Evolutionary conservation across 2,888 invertebrate species (phyloP), one percentile per base, ranked within the genome.

Genomic region (Syrista parreyssii): DNA sequence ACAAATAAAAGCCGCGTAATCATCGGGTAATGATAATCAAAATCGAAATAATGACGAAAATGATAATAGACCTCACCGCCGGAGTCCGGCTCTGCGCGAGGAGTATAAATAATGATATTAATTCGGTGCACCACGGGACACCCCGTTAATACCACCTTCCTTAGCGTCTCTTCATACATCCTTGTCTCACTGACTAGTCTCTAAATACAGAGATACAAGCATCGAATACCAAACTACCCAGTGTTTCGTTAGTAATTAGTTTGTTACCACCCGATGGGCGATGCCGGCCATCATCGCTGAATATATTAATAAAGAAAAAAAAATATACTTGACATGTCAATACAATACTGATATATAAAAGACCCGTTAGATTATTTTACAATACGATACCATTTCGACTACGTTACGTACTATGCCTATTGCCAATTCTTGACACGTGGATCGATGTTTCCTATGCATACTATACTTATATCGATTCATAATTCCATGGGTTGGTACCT

Each of bases 71-170:
- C 79, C 73, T 30, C 69, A 72, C 75, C 73, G 72, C 74, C 75
- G 77, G 76, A 35, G 76, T 33, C 75, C 77, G 55, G 73, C 76
- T 73, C 76, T 77, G 75, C 76, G 77, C 77, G 79, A 80, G 71
- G 73, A 75, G 75, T 75, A 73, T 82, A 84, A 85, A 85, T 86
- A 86, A 86, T 84, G 84, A 83, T 81, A 84, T 84, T 86, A 86
- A 86, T 86, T 85, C 83, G 79, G 75, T 55, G 76, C 84, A 82
- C 85, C 80, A 80, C 82, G 79, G 85, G 81, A 79, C 78, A 82
- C 77, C 79, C 80, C 82, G 81, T 82, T 83, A 83, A 84, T 81
- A 82, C 78, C 78, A 73, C 76, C 81, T 80, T 80, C 79, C 32
- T 75, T 55, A 32, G 35, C 71, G 31, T 34, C 76, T 69, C 30